These are phyloP conservation scores for Drepana arcuata DNA, from an alignment of 1,140 invertebrate species.

Conservation along the genomic window DNA sequence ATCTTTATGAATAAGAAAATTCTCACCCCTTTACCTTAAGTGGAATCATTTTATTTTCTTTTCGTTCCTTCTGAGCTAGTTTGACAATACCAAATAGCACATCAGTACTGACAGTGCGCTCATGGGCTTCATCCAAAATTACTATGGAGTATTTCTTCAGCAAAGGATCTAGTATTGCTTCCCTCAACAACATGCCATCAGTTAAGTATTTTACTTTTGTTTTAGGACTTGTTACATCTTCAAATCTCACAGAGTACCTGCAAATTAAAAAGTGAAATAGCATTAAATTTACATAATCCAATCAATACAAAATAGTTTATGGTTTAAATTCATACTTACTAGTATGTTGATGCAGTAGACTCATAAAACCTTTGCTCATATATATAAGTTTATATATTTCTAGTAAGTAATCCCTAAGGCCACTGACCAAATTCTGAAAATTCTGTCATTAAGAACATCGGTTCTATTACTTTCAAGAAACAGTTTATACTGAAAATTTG, in stretches of 20 bases:
- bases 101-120: constrained; percentile 94
- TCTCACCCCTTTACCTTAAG: no score
- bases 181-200: constrained; percentile 95
- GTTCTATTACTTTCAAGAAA: no score
- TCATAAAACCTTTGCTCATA: no score
- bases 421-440: no score
- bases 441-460: no score
- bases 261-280: constrained; percentile 78
- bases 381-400: no score
- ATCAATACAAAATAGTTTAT: constrained; percentile 72
- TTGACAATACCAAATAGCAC: constrained; percentile 93
- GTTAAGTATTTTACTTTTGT: constrained; percentile 94
- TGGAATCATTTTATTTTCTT: constrained; percentile 72
- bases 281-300: not conserved
- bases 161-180: constrained; percentile 84
- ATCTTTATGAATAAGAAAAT: no score
- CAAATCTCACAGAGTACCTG: constrained; percentile 92
- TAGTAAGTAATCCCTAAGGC: no score
- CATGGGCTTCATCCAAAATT: constrained; percentile 96
- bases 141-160: constrained; percentile 86
- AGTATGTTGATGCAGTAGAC: no score
- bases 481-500: no score
- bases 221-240: constrained; percentile 82
- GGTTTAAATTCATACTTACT: no score
- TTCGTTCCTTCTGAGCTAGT: constrained; percentile 82